Evolutionary conservation across 2,113 vertebrate species (phyloP).

Genomic region (Ictidomys tridecemlineatus): DNA sequence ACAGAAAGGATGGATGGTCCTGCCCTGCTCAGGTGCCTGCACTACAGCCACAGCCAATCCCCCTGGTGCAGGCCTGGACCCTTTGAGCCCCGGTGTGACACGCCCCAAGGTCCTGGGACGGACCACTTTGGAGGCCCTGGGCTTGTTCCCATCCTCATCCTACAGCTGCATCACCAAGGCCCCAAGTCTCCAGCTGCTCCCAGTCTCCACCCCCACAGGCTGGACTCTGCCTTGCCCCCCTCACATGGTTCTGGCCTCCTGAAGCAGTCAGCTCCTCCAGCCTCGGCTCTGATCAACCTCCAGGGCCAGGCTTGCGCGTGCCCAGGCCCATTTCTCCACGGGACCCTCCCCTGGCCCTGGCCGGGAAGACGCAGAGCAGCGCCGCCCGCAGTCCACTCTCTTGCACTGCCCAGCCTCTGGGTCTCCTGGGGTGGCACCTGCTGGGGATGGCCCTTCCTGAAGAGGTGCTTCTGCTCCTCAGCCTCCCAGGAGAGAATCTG

Average conservation of each 20-base stretch:
- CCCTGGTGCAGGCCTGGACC: not conserved
- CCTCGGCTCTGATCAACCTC: not conserved
- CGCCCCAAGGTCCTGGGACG: not conserved
- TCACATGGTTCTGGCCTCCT: not conserved
- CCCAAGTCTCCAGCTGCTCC: not conserved
- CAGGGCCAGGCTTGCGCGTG: not conserved
- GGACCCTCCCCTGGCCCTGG: too few relatives aligned
- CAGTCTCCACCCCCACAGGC: not conserved
- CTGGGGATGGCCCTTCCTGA: slow-evolving; percentile 53
- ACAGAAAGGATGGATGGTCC: too few relatives aligned
- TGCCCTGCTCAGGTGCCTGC: not conserved
- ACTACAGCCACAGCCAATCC: not conserved
- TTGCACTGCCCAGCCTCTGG: not conserved
- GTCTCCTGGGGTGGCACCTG: not conserved
- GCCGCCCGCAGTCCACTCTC: fast-evolving
- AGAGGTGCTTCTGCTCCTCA: slow-evolving; percentile 32
- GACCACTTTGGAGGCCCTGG: not conserved
- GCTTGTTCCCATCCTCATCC: not conserved
- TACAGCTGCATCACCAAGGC: not conserved
- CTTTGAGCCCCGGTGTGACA: not conserved
- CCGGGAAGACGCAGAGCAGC: not conserved
- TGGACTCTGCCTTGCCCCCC: not conserved
- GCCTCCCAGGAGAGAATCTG: not conserved
- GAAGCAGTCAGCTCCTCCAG: not conserved
- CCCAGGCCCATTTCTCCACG: not conserved